These are phyloP conservation scores for Corythaixoides concolor DNA, from an alignment of 2,113 vertebrate genomes.

Conservation along the genomic window DNA sequence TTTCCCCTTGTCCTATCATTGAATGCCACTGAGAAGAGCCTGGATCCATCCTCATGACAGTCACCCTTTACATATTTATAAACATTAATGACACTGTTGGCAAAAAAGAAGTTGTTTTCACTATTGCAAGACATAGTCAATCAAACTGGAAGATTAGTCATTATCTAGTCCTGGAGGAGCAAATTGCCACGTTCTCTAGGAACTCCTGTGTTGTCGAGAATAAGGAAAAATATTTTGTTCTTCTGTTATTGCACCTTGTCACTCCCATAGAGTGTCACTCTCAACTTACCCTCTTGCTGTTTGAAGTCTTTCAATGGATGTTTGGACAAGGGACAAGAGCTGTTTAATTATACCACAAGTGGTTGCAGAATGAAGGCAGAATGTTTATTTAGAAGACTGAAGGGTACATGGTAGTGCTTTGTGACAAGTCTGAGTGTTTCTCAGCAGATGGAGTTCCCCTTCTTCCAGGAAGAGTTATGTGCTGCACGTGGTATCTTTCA, in stretches of 20 bases:
- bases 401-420: background rate
- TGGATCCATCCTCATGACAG: too few relatives aligned
- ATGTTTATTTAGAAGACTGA: constrained; percentile 25
- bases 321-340: constrained; percentile 40
- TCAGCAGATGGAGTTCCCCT: background rate
- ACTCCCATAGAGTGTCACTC: background rate
- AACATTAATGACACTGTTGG: too few relatives aligned
- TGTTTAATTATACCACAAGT: background rate
- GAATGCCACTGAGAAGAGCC: too few relatives aligned
- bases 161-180: background rate
- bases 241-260: background rate
- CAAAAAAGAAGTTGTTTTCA: background rate
- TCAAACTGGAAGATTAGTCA: background rate
- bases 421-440: constrained; percentile 10
- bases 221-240: background rate
- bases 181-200: background rate
- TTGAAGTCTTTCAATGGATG: background rate
- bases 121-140: background rate
- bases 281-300: background rate
- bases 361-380: background rate
- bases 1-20: too few relatives aligned
- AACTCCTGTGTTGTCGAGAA: background rate
- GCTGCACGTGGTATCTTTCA: background rate
- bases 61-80: too few relatives aligned
- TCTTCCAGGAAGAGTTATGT: background rate